Conservation (phyloP, 2,113 vertebrate species). For the Pteruthius melanotis region DNA sequence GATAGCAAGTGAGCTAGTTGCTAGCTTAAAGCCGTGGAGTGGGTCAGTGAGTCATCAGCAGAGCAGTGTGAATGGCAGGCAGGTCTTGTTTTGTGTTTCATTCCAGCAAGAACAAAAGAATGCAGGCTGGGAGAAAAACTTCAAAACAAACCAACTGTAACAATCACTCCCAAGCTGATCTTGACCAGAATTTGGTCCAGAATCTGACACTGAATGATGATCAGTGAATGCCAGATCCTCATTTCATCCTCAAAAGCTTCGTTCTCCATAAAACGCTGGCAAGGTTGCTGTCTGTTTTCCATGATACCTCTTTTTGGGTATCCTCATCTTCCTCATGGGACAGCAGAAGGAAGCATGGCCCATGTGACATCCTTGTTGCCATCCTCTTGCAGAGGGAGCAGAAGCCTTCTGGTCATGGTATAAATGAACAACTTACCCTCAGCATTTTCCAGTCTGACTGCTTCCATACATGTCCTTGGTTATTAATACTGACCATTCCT, state of each 20-base stretch:
- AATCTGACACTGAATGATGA: background rate
- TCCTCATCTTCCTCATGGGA: background rate
- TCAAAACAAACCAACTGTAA: background rate
- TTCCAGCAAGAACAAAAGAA: background rate
- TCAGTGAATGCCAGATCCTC: background rate
- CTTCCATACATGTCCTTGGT: background rate
- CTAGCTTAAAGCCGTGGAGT: background rate
- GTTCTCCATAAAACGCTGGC: background rate
- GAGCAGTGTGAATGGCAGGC: background rate
- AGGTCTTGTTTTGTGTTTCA: background rate
- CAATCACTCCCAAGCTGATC: background rate
- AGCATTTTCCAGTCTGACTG: background rate
- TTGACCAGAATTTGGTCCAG: background rate
- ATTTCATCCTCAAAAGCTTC: background rate
- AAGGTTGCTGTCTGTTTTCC: background rate
- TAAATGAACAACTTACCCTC: background rate
- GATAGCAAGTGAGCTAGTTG: background rate
- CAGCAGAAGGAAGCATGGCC: background rate
- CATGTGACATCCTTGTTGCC: background rate
- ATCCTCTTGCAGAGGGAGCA: background rate
- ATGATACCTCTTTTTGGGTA: background rate
- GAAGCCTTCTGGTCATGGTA: background rate
- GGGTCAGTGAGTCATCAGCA: background rate
- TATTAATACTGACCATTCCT: background rate
- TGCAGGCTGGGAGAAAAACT: background rate